Base-by-base conservation (phyloP, 2,797 vertebrate genomes). In the Propithecus perrieri region DNA sequence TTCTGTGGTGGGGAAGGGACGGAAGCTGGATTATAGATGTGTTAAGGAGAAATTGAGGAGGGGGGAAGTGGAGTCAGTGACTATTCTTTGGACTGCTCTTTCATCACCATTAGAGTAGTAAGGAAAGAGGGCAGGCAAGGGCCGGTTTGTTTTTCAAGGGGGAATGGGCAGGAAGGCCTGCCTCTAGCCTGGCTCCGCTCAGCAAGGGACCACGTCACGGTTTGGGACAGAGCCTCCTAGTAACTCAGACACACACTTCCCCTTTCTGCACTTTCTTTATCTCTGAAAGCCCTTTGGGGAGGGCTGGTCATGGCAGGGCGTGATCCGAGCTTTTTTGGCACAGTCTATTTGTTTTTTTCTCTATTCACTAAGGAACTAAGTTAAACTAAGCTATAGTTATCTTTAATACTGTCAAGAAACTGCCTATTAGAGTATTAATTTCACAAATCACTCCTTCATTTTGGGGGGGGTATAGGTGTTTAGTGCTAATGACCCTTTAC, bases 381-480 rank as follows among this genome's bases (percentile, higher is more conserved):
- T 65, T n/a, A n/a, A 65, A 14, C 24, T 14, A 84, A 69, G 5
- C 26, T 35, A 20, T 0, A 1, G 53, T 67, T 81, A 69, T 22
- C 20, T 46, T 87, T 75, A 46, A 78, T 8, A 55, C 55, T 35
- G 57, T 65, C 1, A 50, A 78, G 79, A 92, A 74, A 75, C 7
- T 20, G 78, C 69, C 4, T 20, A 76, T 71, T 38, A 84, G 26
- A 43, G 24, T 71, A 87, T 78, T 93, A 75, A 89, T 79, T 95
- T 96, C 85, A 67, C 80, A 89, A 93, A 78, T 76, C 48, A 80
- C 12, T 22, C 38, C n/a, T 81, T 89, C 69, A 80, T 46, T 59
- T 69, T n/a, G 18, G 17, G 5, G 7, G 30, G 7, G 15, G 11
- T 7, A 3, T n/a, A 65, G 72, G 11, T 85, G 7, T 95, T 95